These are phyloP conservation scores for Trogon melanurus DNA, from an alignment of 2,113 vertebrate species.

Conservation along the genomic window DNA sequence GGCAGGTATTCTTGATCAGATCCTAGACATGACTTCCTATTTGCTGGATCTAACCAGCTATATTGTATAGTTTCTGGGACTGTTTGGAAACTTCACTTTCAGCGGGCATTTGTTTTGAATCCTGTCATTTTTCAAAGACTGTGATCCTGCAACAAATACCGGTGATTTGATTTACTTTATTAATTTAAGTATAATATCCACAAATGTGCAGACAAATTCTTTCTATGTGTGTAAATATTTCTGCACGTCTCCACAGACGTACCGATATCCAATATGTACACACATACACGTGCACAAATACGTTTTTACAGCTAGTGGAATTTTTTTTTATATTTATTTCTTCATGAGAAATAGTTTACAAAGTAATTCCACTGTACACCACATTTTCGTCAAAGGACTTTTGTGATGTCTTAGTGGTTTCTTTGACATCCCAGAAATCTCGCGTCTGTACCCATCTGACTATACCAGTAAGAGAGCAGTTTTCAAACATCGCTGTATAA, in stretches of 20 bases:
- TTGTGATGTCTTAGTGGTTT: conserved; percentile 59
- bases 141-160: conserved; percentile 75
- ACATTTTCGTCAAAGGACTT: conserved; percentile 45
- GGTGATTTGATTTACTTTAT: conserved; percentile 76
- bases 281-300: conserved; percentile 25
- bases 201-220: conserved; percentile 63
- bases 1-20: conserved; percentile 96
- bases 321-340: conserved; percentile 68
- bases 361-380: conserved; percentile 71
- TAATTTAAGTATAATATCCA: conserved; percentile 79
- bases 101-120: conserved; percentile 83
- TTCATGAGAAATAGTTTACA: conserved; percentile 70
- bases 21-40: conserved; percentile 98
- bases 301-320: conserved; percentile 63
- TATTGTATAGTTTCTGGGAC: conserved; percentile 90
- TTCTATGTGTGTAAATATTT: conserved; percentile 60
- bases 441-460: conserved; percentile 63
- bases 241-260: conserved; percentile 29
- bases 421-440: conserved; percentile 68
- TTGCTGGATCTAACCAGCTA: conserved; percentile 97
- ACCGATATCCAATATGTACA: background rate
- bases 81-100: conserved; percentile 73
- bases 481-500: conserved; percentile 65
- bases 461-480: conserved; percentile 47
- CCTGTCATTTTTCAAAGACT: conserved; percentile 79